Evolutionary conservation across 1,140 invertebrate genomes (phyloP), one percentile per base, ranked within the genome.

Genomic region (Phortica variegata): DNA sequence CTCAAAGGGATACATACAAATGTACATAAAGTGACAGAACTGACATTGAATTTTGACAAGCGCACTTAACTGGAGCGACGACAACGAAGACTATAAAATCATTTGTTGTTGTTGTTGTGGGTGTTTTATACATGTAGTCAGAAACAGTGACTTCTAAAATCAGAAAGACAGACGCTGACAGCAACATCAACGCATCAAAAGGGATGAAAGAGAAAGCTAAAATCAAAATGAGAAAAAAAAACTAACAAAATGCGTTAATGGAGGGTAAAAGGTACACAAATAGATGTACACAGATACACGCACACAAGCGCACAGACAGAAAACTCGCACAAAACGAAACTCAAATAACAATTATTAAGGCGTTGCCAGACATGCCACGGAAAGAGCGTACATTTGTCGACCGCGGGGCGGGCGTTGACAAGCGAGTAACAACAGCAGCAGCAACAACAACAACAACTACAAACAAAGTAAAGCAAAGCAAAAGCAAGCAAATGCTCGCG

Each of bases 341-440:
- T 72, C 63, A 72, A 73, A 73, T 65, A 71, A 69, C 65, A 73
- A 73, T 73, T 70, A 70, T 73, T 61, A 73, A 73, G 69, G 69
- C 69, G 69, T 73, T 73, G 60, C 69, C 69, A 73, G 69, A 73
- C 69, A 52, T 53, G 52, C 68, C 32, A 26, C 23, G 23, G 10
- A 5, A 26, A 26, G 10, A 5, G 23, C 5, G 5, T 6, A 26
- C 23, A 26, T 6, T 26, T 26, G 23, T 10, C 23, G 23, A 33
- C 42, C 21, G 8, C 44, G 16, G 17, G 42, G 60, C 45, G 49
- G 48, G 49, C 40, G 37, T 54, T 36, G 43, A 54, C 61, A 56
- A 59, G 51, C 60, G 49, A 60, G 60, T 57, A 63, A 54, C 45
- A 56, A 68, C 44, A 59, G n/a, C n/a, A n/a, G n/a, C n/a, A n/a